Evolutionary conservation across 2,888 invertebrate species (phyloP).

Genomic region (Mesorhabditis belari): DNA sequence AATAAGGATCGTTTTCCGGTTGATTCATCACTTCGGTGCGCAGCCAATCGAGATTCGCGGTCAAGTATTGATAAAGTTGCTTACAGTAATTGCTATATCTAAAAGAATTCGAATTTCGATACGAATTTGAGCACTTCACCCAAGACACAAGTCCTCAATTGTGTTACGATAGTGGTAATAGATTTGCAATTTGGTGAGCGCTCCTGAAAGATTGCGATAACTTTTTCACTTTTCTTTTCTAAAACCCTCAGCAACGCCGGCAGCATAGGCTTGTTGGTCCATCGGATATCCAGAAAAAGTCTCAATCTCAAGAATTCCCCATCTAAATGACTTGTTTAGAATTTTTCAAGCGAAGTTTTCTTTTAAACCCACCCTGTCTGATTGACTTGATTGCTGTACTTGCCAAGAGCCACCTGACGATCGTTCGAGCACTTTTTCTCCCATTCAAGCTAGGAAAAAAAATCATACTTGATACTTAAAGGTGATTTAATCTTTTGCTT

Average conservation of each 20-base stretch:
- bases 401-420: constrained; percentile 39
- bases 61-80: constrained; percentile 36
- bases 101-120: neutral
- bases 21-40: constrained; percentile 24
- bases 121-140: constrained; percentile 1
- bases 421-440: neutral
- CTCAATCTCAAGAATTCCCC: constrained; percentile 50
- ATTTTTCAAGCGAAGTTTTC: neutral
- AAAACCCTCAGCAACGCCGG: constrained; percentile 49
- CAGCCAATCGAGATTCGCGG: constrained; percentile 44
- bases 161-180: constrained; percentile 49
- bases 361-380: constrained; percentile 33
- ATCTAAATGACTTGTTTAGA: constrained; percentile 21
- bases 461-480: neutral
- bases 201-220: constrained; percentile 18
- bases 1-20: constrained; percentile 29
- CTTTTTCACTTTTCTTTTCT: neutral
- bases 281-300: constrained; percentile 39
- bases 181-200: constrained; percentile 47
- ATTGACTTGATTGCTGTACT: constrained; percentile 46
- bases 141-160: constrained; percentile 42
- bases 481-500: neutral
- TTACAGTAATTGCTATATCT: constrained; percentile 30
- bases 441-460: neutral
- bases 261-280: constrained; percentile 49